These are phyloP conservation scores for Nasonia giraulti DNA, from an alignment of 1,140 invertebrate species.

Conservation along the genomic window DNA sequence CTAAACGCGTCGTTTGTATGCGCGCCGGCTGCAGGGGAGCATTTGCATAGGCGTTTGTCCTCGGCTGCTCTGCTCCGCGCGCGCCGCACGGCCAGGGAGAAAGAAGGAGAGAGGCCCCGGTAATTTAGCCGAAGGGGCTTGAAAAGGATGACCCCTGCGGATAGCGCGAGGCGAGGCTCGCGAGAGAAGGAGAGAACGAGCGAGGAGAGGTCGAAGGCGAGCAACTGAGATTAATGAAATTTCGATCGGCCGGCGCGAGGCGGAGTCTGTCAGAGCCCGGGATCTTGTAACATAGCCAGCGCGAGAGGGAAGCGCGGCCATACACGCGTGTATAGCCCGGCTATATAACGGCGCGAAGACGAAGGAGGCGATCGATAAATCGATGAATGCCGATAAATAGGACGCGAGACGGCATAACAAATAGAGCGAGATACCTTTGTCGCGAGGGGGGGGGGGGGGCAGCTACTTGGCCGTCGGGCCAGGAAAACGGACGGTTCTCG, in stretches of 20 bases:
- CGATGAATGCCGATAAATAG: slow-evolving; percentile 23
- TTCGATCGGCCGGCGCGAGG: slow-evolving; percentile 44
- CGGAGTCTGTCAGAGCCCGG: background rate
- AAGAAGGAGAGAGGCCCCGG: slow-evolving; percentile 30
- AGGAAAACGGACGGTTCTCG: background rate
- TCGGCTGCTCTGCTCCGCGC: slow-evolving; percentile 53
- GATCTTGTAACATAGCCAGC: background rate
- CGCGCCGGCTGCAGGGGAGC: slow-evolving; percentile 63
- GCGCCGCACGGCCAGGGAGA: background rate
- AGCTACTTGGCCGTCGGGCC: background rate
- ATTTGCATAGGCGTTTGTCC: slow-evolving; percentile 66
- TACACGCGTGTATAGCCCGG: background rate
- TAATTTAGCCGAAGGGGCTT: slow-evolving; percentile 48
- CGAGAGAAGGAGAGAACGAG: slow-evolving; percentile 42
- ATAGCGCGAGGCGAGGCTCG: background rate
- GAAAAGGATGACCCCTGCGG: slow-evolving; percentile 51
- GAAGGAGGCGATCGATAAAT: slow-evolving; percentile 9
- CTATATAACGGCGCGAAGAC: background rate
- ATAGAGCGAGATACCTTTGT: slow-evolving; percentile 20
- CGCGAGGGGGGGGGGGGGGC: background rate
- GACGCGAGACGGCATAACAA: slow-evolving; percentile 15
- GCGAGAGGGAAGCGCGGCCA: background rate
- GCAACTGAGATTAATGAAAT: slow-evolving; percentile 52
- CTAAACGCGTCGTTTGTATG: slow-evolving; percentile 69
- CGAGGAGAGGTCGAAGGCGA: slow-evolving; percentile 25